Conservation (phyloP, 2,797 vertebrate genomes). For the Diplodus sargus region DNA sequence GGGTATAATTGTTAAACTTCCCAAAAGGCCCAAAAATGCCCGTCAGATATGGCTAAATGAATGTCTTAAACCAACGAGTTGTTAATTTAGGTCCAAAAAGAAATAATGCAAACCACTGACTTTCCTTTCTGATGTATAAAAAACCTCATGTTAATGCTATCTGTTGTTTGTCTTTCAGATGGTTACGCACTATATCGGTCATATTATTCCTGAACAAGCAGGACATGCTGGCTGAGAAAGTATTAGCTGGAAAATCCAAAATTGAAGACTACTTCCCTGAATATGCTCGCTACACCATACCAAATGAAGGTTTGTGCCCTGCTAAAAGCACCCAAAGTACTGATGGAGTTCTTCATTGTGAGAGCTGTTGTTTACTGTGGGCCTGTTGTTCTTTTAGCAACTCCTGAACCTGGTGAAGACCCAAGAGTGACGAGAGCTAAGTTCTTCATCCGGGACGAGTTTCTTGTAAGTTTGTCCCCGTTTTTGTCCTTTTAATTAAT, state of each 20-base stretch:
- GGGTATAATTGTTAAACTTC: neutral
- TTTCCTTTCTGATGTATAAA: neutral
- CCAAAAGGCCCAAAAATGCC: neutral
- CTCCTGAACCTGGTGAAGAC: conserved; percentile 96
- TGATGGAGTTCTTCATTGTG: rapidly evolving
- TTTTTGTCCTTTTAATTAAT: no score
- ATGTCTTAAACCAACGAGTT: no score
- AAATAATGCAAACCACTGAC: no score
- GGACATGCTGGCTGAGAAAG: conserved; percentile 99
- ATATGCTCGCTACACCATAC: conserved; percentile 96
- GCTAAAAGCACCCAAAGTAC: rapidly evolving
- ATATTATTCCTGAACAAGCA: conserved; percentile 99
- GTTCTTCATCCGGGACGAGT: conserved; percentile 99
- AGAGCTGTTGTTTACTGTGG: neutral
- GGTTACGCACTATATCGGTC: conserved; percentile 98
- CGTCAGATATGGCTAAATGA: neutral
- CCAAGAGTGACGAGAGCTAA: conserved; percentile 98
- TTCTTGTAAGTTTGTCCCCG: conserved; percentile 88
- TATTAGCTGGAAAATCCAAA: conserved; percentile 99
- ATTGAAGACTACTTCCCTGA: conserved; percentile 99
- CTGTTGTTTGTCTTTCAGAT: conserved; percentile 82
- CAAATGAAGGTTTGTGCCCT: conserved; percentile 92
- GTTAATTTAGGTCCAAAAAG: neutral
- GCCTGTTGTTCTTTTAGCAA: conserved; percentile 83
- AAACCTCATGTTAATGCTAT: neutral